Evolutionary conservation across 1,140 invertebrate species (phyloP), one percentile per base, ranked within the genome.

Genomic region (Charaxes varanes): DNA sequence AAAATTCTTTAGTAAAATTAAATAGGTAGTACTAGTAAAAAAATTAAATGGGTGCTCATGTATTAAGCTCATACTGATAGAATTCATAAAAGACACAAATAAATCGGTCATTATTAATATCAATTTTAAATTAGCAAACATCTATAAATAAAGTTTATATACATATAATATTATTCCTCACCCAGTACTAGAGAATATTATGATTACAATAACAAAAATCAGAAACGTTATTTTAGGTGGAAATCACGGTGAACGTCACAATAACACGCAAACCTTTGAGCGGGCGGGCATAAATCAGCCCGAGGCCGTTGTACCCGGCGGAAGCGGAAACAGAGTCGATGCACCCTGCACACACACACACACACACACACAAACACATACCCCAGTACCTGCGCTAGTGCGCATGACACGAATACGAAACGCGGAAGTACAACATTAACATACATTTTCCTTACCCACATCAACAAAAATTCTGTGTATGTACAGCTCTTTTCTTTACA

Each of bases 241-340:
- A 38, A 53, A 41, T 48, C 41, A 43, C 40, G 36, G 11, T 7
- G 58, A 72, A 73, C 67, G 64, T 77, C 62, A 76, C 61, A 67
- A 70, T 64, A 69, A 52, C 72, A 80, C 77, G 73, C 72, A 62
- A 81, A 68, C 70, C 71, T 77, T 70, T 65, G 57, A 63, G 58
- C 65, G 53, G 49, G 49, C 56, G 63, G 42, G 59, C 77, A 66
- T 76, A 78, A 80, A 78, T 76, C 77, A 74, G 46, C 45, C 63
- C 38, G 62, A 40, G 69, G 77, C 64, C 73, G 66, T 74, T 71
- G 70, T 72, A 70, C 73, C 56, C 68, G 55, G 56, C 60, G 69
- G 62, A 73, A 64, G 59, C 67, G 74, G 74, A 79, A 81, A 66
- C 65, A 53, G 50, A 77, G 77, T 78, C 77, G 73, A 72, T 81